Evolutionary conservation across 2,888 invertebrate species (phyloP).

Genomic region (Eledone cirrhosa): DNA sequence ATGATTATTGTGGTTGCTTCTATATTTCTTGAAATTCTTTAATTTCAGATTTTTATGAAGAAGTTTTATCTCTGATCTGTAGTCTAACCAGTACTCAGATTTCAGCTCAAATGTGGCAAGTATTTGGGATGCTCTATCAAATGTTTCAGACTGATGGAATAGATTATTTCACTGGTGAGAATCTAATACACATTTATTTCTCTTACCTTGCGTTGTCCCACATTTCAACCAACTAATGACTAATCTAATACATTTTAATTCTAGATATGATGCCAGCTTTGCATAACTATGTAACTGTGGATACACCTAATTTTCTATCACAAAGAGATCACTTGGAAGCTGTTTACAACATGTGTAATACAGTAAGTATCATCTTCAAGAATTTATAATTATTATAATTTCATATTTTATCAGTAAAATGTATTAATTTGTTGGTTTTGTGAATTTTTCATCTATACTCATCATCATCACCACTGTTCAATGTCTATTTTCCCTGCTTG

Average conservation of each 20-base stretch:
- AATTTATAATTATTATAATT: no score
- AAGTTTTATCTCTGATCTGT: slow-evolving; percentile 90
- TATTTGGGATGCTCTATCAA: slow-evolving; percentile 76
- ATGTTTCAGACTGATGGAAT: slow-evolving; percentile 93
- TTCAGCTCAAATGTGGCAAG: slow-evolving; percentile 95
- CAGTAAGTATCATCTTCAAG: slow-evolving; percentile 69
- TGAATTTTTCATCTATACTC: no score
- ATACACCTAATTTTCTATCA: slow-evolving; percentile 90
- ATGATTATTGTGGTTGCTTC: no score
- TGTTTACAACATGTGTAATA: slow-evolving; percentile 94
- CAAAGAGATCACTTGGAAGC: slow-evolving; percentile 88
- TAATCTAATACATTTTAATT: slow-evolving; percentile 31
- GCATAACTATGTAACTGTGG: slow-evolving; percentile 96
- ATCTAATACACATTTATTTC: neutral
- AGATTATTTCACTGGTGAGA: slow-evolving; percentile 81
- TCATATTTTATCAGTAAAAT: no score
- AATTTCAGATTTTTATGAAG: slow-evolving; percentile 90
- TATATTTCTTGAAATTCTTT: neutral
- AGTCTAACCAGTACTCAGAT: slow-evolving; percentile 89
- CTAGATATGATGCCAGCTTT: slow-evolving; percentile 98
- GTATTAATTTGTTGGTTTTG: no score
- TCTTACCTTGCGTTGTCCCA: neutral
- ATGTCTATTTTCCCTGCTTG: no score
- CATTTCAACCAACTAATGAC: no score
- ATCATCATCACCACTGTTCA: no score